Evolutionary conservation across 2,888 invertebrate genomes (phyloP), one percentile per base, ranked within the genome.

Genomic region (Chloroclysta siterata): DNA sequence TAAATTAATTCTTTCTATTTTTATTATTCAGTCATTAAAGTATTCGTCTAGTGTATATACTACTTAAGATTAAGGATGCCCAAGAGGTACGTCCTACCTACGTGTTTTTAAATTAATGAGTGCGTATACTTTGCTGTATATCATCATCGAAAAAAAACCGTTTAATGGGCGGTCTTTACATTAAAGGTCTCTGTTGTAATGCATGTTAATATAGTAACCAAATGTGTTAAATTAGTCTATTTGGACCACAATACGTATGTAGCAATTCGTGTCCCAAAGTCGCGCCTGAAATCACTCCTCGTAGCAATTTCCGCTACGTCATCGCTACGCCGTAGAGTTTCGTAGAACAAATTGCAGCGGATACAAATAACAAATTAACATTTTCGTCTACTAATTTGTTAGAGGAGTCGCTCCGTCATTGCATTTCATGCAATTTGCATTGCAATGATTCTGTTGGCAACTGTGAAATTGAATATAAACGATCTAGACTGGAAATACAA

Each of bases 351-450:
- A 85, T 85, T 84, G 80, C 72, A 75, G 75, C 75, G 72, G 74
- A 79, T 78, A 76, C 80, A 80, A 84, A 88, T 39, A 39, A 84
- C 82, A 83, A 86, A 86, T 87, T 85, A 84, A 84, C 84, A 84
- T 82, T 46, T 79, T 77, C 75, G 73, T 67, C 69, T 79, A 84
- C 79, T 86, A 80, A 85, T 84, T 83, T 81, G 78, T 74, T 72
- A 74, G 81, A 79, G 81, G 79, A 79, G 81, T 75, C 75, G 80
- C 79, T 77, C 80, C 80, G 83, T 82, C 80, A 81, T 81, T 84
- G 81, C 79, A 80, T 83, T 84, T 78, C 75, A 66, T 70, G 71
- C 79, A 83, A 85, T 86, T 87, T 87, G 84, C 85, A 86, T 85
- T 65, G 76, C 75, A 80, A 82, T 82, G 75, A 15, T 44, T 15